Evolutionary conservation across 2,797 vertebrate genomes (phyloP).

Genomic region (Brachyalestes nurse): DNA sequence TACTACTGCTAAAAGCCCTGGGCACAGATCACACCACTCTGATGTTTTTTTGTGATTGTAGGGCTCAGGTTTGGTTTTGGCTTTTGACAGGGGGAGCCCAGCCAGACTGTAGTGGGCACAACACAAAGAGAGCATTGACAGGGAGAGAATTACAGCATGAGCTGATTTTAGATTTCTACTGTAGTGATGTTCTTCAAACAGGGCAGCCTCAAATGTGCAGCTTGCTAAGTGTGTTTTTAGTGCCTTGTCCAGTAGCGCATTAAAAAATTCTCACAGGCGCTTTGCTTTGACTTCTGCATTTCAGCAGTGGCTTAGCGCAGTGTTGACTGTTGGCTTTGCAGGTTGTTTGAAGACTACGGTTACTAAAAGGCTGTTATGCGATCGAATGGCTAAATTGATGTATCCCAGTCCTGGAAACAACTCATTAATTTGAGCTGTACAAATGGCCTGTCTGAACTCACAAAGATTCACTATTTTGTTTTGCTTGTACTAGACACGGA

Average conservation of each 20-base stretch:
- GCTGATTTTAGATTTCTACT: constrained; percentile 38
- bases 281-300: constrained; percentile 10
- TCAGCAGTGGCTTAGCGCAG: constrained; percentile 15
- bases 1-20: not conserved
- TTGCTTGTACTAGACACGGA: not conserved
- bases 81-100: constrained; percentile 2
- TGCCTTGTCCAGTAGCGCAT: constrained; percentile 6
- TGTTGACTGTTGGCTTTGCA: constrained; percentile 43
- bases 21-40: constrained; percentile 12
- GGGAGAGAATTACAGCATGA: constrained; percentile 27
- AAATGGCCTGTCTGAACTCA: constrained; percentile 20
- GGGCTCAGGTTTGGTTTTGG: constrained; percentile 24
- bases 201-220: constrained; percentile 4
- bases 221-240: constrained; percentile 7
- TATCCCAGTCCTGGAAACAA: constrained; percentile 18
- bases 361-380: not conserved
- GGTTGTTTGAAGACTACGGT: constrained; percentile 20
- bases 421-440: constrained; percentile 14
- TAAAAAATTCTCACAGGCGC: not conserved
- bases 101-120: constrained; percentile 23
- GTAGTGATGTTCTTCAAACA: constrained; percentile 20
- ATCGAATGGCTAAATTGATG: constrained; percentile 18
- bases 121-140: constrained; percentile 42
- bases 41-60: constrained; percentile 25
- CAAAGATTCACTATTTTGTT: constrained; percentile 27